Percentiles rank a stretch among this genome's conserved stretches.
phyloP scores from a whole-genome alignment of 2,113 vertebrate species.

The Ceratotherium simum region DNA sequence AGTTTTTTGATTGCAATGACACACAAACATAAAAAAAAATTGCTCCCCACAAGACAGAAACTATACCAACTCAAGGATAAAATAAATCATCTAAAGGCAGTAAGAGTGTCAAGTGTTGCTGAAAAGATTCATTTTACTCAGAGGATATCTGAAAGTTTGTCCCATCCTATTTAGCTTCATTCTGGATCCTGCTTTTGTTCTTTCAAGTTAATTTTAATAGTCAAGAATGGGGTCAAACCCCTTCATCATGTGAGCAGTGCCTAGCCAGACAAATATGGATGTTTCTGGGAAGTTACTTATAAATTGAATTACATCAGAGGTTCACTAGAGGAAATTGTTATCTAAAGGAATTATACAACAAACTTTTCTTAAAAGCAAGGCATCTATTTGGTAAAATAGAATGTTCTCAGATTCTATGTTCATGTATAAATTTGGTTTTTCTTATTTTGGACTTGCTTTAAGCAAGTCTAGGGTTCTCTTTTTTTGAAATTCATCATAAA shows the following conservation, averaged over 20 bases:
- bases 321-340: neutral
- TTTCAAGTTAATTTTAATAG: neutral
- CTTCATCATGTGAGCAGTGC: neutral
- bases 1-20: slow-evolving; percentile 40
- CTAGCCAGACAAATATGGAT: neutral
- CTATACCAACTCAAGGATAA: slow-evolving; percentile 42
- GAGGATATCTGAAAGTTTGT: neutral
- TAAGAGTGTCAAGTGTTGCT: neutral
- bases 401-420: slow-evolving; percentile 5
- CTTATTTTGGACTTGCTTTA: slow-evolving; percentile 52
- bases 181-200: neutral
- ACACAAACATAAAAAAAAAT: slow-evolving; percentile 23
- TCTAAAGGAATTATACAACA: slow-evolving; percentile 1
- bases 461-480: slow-evolving; percentile 30
- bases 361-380: neutral
- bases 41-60: slow-evolving; percentile 1
- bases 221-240: neutral
- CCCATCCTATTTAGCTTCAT: neutral
- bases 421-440: slow-evolving; percentile 41
- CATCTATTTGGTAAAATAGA: slow-evolving; percentile 54
- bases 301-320: neutral
- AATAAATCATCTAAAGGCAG: slow-evolving; percentile 28
- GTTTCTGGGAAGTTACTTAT: slow-evolving; percentile 25
- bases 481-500: slow-evolving; percentile 53
- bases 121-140: slow-evolving; percentile 10